A percentile compares a stretch with the other conserved stretches of the same genome.
phyloP scores from a whole-genome alignment of 2,797 vertebrate species.

The Notolabrus celidotus region DNA sequence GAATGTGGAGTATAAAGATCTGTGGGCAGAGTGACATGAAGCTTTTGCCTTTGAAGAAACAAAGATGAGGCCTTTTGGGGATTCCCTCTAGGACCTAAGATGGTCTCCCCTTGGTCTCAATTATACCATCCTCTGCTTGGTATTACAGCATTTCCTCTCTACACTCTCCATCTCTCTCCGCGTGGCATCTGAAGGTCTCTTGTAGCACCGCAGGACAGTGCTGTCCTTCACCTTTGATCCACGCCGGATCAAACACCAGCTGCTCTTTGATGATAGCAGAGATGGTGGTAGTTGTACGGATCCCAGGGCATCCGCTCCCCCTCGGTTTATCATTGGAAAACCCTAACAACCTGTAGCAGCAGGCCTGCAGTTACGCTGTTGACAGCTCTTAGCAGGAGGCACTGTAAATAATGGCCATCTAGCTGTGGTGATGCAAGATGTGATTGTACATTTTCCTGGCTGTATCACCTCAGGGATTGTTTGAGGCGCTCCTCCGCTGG shows the following conservation, averaged over 20 bases:
- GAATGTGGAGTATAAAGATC: constrained; percentile 54
- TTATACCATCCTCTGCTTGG: constrained; percentile 66
- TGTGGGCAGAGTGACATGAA: constrained; percentile 65
- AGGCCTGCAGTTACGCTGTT: constrained; percentile 47
- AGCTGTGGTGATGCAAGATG: constrained; percentile 43
- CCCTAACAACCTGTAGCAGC: constrained; percentile 62
- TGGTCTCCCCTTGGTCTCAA: constrained; percentile 82
- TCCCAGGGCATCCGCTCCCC: constrained; percentile 33
- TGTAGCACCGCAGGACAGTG: constrained; percentile 61
- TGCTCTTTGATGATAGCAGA: constrained; percentile 72
- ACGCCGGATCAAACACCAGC: constrained; percentile 69
- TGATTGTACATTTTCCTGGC: constrained; percentile 30
- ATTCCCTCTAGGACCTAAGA: constrained; percentile 58
- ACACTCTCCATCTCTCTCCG: constrained; percentile 49
- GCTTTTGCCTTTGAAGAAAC: constrained; percentile 70
- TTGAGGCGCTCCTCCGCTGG: constrained; percentile 31
- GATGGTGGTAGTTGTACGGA: constrained; percentile 54
- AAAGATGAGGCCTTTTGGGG: constrained; percentile 57
- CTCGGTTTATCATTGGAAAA: constrained; percentile 53
- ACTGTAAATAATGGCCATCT: constrained; percentile 52
- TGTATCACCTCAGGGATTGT: constrained; percentile 38
- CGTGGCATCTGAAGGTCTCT: constrained; percentile 49
- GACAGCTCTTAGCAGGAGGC: constrained; percentile 48
- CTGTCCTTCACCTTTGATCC: constrained; percentile 75
- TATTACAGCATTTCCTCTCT: constrained; percentile 37